Conservation (phyloP, 2,888 invertebrate genomes). For the Phyto melanocephala region DNA sequence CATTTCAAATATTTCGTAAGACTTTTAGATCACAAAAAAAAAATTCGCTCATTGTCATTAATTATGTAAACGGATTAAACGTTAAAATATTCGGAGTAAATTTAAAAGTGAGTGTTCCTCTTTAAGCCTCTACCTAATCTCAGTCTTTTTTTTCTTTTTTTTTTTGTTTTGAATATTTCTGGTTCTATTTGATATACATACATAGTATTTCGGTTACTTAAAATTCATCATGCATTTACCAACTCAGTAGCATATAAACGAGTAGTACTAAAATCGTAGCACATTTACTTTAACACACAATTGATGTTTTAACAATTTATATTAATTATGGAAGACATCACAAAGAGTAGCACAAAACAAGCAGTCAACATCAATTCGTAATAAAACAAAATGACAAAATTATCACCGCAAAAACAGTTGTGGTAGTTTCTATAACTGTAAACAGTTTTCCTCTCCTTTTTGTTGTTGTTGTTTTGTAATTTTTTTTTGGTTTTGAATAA, state of each 20-base stretch:
- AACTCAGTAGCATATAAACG: too few species aligned
- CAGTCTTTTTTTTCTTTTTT: not conserved
- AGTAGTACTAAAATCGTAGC: constrained; percentile 30
- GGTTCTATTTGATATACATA: too few species aligned
- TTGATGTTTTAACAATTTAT: constrained; percentile 66
- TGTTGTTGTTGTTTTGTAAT: constrained; percentile 16
- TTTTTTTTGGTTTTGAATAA: constrained; percentile 1
- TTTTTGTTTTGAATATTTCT: too few species aligned
- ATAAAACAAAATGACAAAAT: not conserved
- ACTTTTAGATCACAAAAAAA: not conserved
- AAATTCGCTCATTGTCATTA: not conserved
- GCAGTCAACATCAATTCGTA: not conserved
- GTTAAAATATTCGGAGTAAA: not conserved
- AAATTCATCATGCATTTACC: constrained; percentile 27
- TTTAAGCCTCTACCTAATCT: not conserved
- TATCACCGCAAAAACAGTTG: constrained; percentile 50
- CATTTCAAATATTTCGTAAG: too few species aligned
- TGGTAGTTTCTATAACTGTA: constrained; percentile 31
- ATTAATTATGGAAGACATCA: constrained; percentile 62
- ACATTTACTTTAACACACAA: constrained; percentile 53
- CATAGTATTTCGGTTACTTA: constrained; percentile 2
- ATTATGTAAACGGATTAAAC: not conserved
- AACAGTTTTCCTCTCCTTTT: not conserved
- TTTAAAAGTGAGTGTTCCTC: not conserved
- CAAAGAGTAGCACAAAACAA: not conserved